Evolutionary conservation across 2,113 vertebrate species (phyloP), one percentile per base, ranked within the genome.

Genomic region (Tragelaphus strepsiceros): DNA sequence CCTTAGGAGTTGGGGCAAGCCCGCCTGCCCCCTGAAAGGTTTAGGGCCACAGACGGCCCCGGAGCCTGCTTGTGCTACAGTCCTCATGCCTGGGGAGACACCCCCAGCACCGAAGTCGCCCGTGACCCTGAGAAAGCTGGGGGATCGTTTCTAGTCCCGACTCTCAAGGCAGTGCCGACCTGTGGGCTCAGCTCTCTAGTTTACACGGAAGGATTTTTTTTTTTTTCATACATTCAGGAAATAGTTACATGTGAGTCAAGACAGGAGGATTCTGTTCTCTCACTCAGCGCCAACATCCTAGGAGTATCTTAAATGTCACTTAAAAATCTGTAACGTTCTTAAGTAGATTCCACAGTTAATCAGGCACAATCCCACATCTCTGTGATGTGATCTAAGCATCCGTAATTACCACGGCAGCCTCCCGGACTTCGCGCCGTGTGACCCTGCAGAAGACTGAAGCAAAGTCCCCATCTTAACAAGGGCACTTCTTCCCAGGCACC

Each of bases 371-470:
- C n/a, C 74, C 39, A 6, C 24, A 1, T 24, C 24, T 14, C 80
- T 26, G 1, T 17, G 1, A 9, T 0, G 4, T 28, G 8, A 0
- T 10, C 3, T 1, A 8, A 32, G 46, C 0, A 0, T 12, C 71
- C 6, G 0, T 11, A 2, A 5, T 8, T 0, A 6, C 35, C 58
- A 7, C 19, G 21, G 9, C 6, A 0, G 58, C 19, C 82, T 62
- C 53, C 2, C 0, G 0, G 90, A 8, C 22, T 11, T 32, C 7
- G 13, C 0, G 0, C 7, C 3, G 0, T 1, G 16, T 14, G 1
- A 7, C 2, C 2, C 74, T 14, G 30, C 2, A 0, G 24, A 7
- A 6, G 77, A 4, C 43, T 9, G 7, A n/a, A 14, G 43, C 46
- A 7, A 1, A 51, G 2, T 10, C 0, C 78, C n/a, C 54, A 0